Evolutionary conservation across 2,888 invertebrate genomes (phyloP).

Genomic region (Caenorhabditis macrosperma): DNA sequence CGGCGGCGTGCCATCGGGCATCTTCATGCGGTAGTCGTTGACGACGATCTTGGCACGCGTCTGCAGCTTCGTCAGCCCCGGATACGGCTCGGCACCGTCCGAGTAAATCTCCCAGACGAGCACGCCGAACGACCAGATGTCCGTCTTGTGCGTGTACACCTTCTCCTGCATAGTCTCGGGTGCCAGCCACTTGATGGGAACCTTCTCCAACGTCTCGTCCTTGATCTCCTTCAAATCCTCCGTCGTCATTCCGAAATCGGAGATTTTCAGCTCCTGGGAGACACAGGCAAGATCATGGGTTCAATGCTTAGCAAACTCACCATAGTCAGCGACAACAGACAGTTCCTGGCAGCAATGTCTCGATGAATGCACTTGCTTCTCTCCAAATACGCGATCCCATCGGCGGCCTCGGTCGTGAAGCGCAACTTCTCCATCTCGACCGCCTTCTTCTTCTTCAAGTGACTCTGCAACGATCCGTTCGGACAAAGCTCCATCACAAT

Average conservation of each 20-base stretch:
- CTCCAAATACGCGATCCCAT: conserved; percentile 89
- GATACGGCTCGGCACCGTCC: conserved; percentile 75
- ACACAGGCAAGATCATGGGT: too few relatives aligned
- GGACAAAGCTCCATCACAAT: conserved; percentile 76
- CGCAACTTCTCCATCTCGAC: conserved; percentile 62
- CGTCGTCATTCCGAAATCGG: conserved; percentile 80
- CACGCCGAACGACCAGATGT: conserved; percentile 70
- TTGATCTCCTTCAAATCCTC: conserved; percentile 72
- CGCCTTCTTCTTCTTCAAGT: conserved; percentile 67
- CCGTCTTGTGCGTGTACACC: conserved; percentile 72
- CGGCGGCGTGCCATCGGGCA: conserved; percentile 68
- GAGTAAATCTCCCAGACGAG: conserved; percentile 75
- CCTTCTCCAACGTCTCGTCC: conserved; percentile 69
- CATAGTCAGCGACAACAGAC: conserved; percentile 82
- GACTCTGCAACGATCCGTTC: conserved; percentile 67
- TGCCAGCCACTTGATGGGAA: conserved; percentile 77
- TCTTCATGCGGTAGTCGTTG: conserved; percentile 75
- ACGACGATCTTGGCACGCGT: conserved; percentile 75
- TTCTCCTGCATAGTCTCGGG: conserved; percentile 75
- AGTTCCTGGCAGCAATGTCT: conserved; percentile 90
- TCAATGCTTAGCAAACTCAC: conserved; percentile 13
- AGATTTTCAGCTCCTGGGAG: conserved; percentile 78
- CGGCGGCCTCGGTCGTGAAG: conserved; percentile 83
- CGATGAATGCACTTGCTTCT: conserved; percentile 89
- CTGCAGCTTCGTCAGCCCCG: conserved; percentile 72